Conservation (phyloP, 2,888 invertebrate species). For the Glaucopsyche alexis region DNA sequence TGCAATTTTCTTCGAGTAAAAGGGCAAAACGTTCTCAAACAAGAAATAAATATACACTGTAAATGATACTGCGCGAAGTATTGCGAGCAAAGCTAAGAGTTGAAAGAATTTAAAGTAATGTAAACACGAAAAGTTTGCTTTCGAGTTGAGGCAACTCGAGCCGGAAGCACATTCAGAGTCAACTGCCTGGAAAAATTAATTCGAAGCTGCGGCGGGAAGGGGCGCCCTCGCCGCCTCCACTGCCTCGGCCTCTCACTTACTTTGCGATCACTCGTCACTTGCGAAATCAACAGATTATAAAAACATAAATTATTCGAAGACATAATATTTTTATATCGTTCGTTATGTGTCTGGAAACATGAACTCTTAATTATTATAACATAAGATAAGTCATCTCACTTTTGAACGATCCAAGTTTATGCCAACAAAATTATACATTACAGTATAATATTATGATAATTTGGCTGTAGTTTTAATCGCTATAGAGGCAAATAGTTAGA, state of each 20-base stretch:
- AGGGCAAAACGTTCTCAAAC: conserved; percentile 48
- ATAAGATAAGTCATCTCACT: too few relatives aligned
- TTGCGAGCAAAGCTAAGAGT: conserved; percentile 65
- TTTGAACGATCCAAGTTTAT: too few relatives aligned
- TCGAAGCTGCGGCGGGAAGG: conserved; percentile 60
- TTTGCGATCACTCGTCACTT: conserved; percentile 36
- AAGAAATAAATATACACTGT: conserved; percentile 54
- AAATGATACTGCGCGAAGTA: conserved; percentile 65
- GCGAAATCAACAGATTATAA: conserved; percentile 26
- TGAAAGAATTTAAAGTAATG: conserved; percentile 74
- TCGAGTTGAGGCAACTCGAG: conserved; percentile 72
- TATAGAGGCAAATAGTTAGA: too few relatives aligned
- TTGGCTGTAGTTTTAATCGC: too few relatives aligned
- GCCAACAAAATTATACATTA: too few relatives aligned
- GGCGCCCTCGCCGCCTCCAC: conserved; percentile 38
- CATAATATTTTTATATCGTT: not conserved
- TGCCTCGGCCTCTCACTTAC: conserved; percentile 40
- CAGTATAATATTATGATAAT: too few relatives aligned
- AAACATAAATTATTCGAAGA: conserved; percentile 12
- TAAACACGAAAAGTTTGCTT: conserved; percentile 77
- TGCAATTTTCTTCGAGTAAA: conserved; percentile 46
- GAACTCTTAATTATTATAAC: too few relatives aligned
- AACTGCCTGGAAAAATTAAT: conserved; percentile 78
- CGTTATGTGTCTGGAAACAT: not conserved
- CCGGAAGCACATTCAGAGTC: conserved; percentile 74